Evolutionary conservation across 2,888 invertebrate genomes (phyloP).

Genomic region (Campoletis raptor): DNA sequence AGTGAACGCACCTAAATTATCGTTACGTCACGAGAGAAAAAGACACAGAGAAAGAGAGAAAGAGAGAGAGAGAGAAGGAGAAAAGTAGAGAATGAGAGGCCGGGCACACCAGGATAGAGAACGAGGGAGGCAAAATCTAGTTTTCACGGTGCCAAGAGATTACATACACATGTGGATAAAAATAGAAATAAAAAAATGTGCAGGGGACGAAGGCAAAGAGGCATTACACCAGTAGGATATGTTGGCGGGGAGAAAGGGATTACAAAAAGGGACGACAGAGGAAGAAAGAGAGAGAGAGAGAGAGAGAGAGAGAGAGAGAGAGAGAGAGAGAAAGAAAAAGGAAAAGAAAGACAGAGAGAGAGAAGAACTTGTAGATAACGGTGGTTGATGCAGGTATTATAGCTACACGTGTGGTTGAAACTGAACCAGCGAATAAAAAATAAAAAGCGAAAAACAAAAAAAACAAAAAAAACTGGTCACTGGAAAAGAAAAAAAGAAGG

Average conservation of each 20-base stretch:
- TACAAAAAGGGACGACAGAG: not conserved
- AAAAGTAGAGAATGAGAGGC: slow-evolving; percentile 1
- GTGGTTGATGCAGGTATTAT: slow-evolving; percentile 45
- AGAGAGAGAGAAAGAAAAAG: not conserved
- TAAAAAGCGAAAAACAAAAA: slow-evolving; percentile 8
- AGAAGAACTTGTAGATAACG: slow-evolving; percentile 25
- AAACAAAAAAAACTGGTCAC: not conserved
- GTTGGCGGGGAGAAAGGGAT: slow-evolving; percentile 15
- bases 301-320: not conserved
- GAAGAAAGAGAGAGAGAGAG: not conserved
- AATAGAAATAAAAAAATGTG: slow-evolving; percentile 40
- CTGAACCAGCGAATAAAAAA: slow-evolving; percentile 54
- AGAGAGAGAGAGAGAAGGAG: not conserved
- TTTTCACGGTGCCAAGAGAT: slow-evolving; percentile 69
- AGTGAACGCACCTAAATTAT: slow-evolving; percentile 80
- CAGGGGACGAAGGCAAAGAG: slow-evolving; percentile 41
- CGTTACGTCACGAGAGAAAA: slow-evolving; percentile 76
- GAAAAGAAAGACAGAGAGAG: not conserved
- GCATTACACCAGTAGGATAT: slow-evolving; percentile 32
- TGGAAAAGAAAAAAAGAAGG: slow-evolving; percentile 11
- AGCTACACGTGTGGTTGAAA: slow-evolving; percentile 59
- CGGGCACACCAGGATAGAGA: slow-evolving; percentile 18
- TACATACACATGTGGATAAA: slow-evolving; percentile 61
- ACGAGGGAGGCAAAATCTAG: slow-evolving; percentile 62
- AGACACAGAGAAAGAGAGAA: slow-evolving; percentile 13